Percentiles rank a stretch among this genome's conserved stretches.
These are phyloP conservation scores for Bombus fervidus DNA, from an alignment of 1,140 invertebrate genomes.

Conservation along the genomic window DNA sequence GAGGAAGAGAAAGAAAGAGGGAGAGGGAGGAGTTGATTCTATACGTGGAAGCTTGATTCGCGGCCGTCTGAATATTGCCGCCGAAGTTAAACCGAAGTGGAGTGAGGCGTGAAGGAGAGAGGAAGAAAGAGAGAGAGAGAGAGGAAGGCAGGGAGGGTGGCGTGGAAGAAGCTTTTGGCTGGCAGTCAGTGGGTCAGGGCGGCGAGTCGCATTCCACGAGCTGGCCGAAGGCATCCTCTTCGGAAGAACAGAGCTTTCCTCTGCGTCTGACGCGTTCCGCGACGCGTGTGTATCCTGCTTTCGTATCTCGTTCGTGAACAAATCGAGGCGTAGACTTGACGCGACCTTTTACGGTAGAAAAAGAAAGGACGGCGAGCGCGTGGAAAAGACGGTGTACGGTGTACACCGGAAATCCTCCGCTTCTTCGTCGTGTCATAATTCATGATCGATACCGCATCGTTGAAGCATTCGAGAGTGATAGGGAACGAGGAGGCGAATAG, in stretches of 20 bases:
- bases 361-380: neutral
- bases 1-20: neutral
- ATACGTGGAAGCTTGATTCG: constrained; percentile 57
- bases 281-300: neutral
- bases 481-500: neutral
- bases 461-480: neutral
- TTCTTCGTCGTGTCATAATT: neutral
- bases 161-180: constrained; percentile 75
- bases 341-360: neutral
- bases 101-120: neutral
- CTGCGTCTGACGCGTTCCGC: constrained; percentile 18
- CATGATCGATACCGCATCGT: neutral
- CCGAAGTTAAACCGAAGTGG: constrained; percentile 20
- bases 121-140: constrained; percentile 10
- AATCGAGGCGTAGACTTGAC: neutral
- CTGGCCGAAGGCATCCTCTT: constrained; percentile 62
- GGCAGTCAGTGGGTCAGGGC: constrained; percentile 81
- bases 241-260: constrained; percentile 30
- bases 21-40: neutral
- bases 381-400: neutral
- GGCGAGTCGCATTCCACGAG: constrained; percentile 76
- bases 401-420: neutral
- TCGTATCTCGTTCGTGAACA: neutral
- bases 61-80: constrained; percentile 62
- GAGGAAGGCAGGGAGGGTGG: constrained; percentile 12